phyloP scores from a whole-genome alignment of 2,113 vertebrate species.

The Misgurnus anguillicaudatus region DNA sequence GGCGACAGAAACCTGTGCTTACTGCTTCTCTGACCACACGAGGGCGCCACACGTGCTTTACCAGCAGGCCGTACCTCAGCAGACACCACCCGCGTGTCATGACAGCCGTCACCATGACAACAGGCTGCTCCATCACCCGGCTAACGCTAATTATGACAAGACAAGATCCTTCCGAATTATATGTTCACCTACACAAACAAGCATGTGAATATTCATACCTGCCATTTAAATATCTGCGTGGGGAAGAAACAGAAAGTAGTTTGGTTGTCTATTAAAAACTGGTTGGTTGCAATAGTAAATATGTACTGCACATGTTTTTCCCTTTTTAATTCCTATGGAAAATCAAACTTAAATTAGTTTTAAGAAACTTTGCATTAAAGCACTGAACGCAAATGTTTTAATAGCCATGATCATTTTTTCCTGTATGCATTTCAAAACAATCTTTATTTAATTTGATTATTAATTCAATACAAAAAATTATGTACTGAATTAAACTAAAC shows the following conservation, averaged over 20 bases:
- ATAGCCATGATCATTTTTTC: no score
- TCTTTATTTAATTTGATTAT: no score
- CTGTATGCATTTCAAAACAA: no score
- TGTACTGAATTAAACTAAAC: no score
- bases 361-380: not conserved
- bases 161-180: slow-evolving; percentile 63
- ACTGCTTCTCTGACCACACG: slow-evolving; percentile 82
- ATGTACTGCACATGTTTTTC: not conserved
- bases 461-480: no score
- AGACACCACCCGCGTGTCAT: no score
- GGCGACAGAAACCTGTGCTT: slow-evolving; percentile 84
- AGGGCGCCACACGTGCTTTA: slow-evolving; percentile 31
- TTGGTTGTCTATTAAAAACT: not conserved
- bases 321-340: not conserved
- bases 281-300: not conserved
- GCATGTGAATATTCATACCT: slow-evolving; percentile 10
- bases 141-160: not conserved
- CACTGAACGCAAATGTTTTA: no score
- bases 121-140: no score
- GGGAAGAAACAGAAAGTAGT: not conserved
- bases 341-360: not conserved
- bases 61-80: slow-evolving; percentile 53
- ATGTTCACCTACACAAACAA: slow-evolving; percentile 71
- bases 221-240: no score
- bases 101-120: not conserved